A percentile compares a stretch with the other conserved stretches of the same genome.
phyloP scores from a whole-genome alignment of 1,140 invertebrate genomes.

The Mya arenaria region DNA sequence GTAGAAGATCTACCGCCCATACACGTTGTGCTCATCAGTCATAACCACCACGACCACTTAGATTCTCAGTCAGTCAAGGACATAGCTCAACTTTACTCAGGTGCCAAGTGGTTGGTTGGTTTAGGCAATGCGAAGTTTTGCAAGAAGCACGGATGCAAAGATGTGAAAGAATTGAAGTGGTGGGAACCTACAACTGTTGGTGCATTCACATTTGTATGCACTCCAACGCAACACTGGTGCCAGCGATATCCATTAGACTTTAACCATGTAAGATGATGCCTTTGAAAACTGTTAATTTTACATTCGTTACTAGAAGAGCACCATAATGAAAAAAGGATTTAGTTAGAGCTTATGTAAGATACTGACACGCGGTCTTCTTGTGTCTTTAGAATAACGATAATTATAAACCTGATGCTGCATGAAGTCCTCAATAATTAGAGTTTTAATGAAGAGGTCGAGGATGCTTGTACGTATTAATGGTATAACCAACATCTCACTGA shows the following conservation, averaged over 20 bases:
- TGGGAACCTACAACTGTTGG: slow-evolving; percentile 76
- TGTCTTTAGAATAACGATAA: no score
- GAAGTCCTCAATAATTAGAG: no score
- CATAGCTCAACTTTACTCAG: slow-evolving; percentile 63
- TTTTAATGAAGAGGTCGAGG: no score
- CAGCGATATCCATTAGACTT: slow-evolving; percentile 77
- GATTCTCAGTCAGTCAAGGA: slow-evolving; percentile 77
- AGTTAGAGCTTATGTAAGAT: no score
- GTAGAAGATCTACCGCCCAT: slow-evolving; percentile 70
- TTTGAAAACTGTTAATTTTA: no score
- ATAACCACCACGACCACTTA: slow-evolving; percentile 83
- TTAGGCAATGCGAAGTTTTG: slow-evolving; percentile 79
- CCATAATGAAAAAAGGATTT: no score
- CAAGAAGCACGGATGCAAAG: slow-evolving; percentile 66
- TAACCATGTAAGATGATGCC: slow-evolving; percentile 80
- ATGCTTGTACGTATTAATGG: no score
- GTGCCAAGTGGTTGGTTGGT: slow-evolving; percentile 82
- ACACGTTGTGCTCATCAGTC: slow-evolving; percentile 82
- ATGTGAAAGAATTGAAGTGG: slow-evolving; percentile 82
- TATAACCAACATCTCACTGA: no score
- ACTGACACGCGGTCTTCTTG: no score
- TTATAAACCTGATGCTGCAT: no score
- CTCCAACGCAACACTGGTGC: slow-evolving; percentile 83
- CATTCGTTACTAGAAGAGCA: no score
- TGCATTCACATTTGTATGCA: slow-evolving; percentile 78